Conservation (phyloP, 2,888 invertebrate species). For the Entomobrya multifasciata region DNA sequence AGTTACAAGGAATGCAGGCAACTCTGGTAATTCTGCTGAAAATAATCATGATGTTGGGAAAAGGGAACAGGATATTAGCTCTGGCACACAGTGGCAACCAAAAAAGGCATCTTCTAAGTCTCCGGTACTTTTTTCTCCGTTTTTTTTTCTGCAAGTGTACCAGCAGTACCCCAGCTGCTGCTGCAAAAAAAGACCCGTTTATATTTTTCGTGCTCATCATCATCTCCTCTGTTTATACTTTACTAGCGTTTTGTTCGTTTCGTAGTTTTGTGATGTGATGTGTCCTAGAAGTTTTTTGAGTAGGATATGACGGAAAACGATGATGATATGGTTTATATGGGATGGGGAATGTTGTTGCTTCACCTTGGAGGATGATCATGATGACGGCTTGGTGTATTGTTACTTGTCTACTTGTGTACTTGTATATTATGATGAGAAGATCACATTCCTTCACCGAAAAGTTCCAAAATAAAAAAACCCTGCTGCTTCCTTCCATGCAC, state of each 20-base stretch:
- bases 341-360: constrained; percentile 33
- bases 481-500: background rate
- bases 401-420: background rate
- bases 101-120: too few species aligned
- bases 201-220: too few species aligned
- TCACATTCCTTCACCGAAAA: background rate
- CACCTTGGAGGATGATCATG: background rate
- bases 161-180: background rate
- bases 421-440: background rate
- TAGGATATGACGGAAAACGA: constrained; percentile 8
- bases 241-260: background rate
- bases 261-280: background rate
- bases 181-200: too few species aligned
- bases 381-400: background rate
- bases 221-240: too few species aligned
- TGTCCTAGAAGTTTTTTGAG: background rate
- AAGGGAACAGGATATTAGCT: too few species aligned
- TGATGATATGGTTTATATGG: constrained; percentile 10
- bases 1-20: too few species aligned
- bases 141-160: background rate
- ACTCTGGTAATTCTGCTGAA: too few species aligned
- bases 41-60: too few species aligned
- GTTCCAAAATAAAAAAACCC: background rate
- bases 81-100: too few species aligned
- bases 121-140: background rate